These are phyloP conservation scores for Anarhynchus alexandrinus DNA, from an alignment of 2,113 vertebrate genomes.

Conservation along the genomic window DNA sequence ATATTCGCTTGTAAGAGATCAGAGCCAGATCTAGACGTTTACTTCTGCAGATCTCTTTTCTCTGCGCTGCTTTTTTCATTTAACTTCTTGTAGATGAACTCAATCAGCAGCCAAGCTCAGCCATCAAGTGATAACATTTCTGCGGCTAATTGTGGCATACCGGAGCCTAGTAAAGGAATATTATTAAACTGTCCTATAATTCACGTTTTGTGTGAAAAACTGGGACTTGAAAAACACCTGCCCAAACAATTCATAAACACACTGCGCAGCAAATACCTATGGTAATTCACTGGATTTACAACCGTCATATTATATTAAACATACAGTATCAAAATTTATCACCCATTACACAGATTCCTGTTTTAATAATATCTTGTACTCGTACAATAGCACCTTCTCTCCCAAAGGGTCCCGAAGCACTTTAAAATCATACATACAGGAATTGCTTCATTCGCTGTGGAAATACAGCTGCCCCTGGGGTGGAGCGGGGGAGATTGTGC, in stretches of 20 bases:
- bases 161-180: constrained; percentile 21
- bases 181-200: constrained; percentile 64
- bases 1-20: constrained; percentile 12
- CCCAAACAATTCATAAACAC: constrained; percentile 76
- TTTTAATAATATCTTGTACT: constrained; percentile 72
- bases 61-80: constrained; percentile 2
- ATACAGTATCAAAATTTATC: constrained; percentile 74
- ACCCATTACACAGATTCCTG: constrained; percentile 65
- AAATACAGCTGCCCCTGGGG: constrained; percentile 1
- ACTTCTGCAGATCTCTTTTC: background rate
- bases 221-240: constrained; percentile 69
- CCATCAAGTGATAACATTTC: constrained; percentile 4
- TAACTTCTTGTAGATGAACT: background rate
- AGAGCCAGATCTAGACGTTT: constrained; percentile 15
- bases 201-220: constrained; percentile 54
- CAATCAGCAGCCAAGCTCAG: background rate
- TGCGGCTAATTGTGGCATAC: constrained; percentile 1
- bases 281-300: constrained; percentile 73
- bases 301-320: constrained; percentile 69
- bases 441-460: constrained; percentile 21
- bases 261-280: constrained; percentile 62
- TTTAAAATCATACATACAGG: background rate
- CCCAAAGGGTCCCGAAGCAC: constrained; percentile 52
- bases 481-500: background rate
- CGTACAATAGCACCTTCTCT: constrained; percentile 44